Evolutionary conservation across 2,888 invertebrate genomes (phyloP), one percentile per base, ranked within the genome.

Genomic region (Diadegma fenestrale): DNA sequence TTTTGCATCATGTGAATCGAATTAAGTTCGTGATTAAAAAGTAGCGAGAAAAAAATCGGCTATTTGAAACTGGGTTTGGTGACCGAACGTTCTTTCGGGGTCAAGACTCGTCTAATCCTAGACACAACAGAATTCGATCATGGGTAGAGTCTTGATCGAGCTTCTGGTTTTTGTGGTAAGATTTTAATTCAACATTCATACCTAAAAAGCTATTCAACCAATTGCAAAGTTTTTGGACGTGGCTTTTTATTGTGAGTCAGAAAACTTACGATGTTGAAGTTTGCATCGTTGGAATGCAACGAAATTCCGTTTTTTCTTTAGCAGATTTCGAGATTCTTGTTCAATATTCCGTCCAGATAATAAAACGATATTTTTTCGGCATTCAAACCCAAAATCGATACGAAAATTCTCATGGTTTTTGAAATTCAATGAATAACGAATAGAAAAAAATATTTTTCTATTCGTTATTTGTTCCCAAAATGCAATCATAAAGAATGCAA

Each of bases 161-260:
- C 63, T 58, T 78, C 33, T 78, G 43, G 17, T 81, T 33, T 33
- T 81, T n/a, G 43, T 54, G 84, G 84, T 85, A 78, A 84, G 82
- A 0, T 0, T 43, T 54, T 17, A 10, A 68, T 19, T 22, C 26
- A n/a, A n/a, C 7, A 6, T 48, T 26, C 0, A 12, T 5, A 33
- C 3, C 37, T 33, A 6, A 41, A 17, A 7, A 54, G 30, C 37
- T 26, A 26, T 14, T 61, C 51, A 4, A 22, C 12, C 48, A 48
- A 26, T 41, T 33, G 41, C 12, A 17, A n/a, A n/a, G 17, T 22
- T 22, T 19, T 14, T 12, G 19, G 19, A 14, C n/a, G n/a, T 63
- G 33, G 51, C 19, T 5, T 48, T n/a, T 48, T n/a, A 48, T 17
- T 37, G 37, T 37, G n/a, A n/a, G n/a, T n/a, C n/a, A n/a, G n/a